A percentile compares a stretch with the other conserved stretches of the same genome.
Conservation (phyloP, 2,113 vertebrate species). For the Peromyscus leucopus region DNA sequence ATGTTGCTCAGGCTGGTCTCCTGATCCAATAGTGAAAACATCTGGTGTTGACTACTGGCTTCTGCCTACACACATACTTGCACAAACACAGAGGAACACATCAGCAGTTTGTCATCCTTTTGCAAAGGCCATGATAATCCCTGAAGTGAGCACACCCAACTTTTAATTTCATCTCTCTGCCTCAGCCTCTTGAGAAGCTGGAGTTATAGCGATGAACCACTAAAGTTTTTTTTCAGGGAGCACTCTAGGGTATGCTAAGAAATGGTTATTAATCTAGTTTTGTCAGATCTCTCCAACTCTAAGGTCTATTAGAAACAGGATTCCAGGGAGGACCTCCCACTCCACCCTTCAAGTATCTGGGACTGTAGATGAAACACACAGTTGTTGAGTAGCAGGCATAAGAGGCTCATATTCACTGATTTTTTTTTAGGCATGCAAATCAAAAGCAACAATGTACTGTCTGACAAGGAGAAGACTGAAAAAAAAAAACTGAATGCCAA, state of each 20-base stretch:
- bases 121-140: background rate
- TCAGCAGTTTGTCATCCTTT: background rate
- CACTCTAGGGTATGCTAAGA: background rate
- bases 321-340: no score
- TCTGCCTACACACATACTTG: no score
- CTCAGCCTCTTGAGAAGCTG: background rate
- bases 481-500: background rate
- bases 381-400: background rate
- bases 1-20: background rate
- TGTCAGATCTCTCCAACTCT: background rate
- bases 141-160: background rate
- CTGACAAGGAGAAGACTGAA: background rate
- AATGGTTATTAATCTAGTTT: background rate
- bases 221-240: background rate
- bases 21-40: background rate
- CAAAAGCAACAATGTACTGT: background rate
- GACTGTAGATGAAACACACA: background rate
- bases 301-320: background rate
- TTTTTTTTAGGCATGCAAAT: background rate
- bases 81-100: background rate
- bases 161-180: background rate
- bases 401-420: background rate
- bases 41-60: background rate
- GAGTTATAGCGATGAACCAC: background rate
- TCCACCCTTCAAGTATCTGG: background rate